phyloP scores from a whole-genome alignment of 1,140 invertebrate genomes.

The Trichonephila clavata region DNA sequence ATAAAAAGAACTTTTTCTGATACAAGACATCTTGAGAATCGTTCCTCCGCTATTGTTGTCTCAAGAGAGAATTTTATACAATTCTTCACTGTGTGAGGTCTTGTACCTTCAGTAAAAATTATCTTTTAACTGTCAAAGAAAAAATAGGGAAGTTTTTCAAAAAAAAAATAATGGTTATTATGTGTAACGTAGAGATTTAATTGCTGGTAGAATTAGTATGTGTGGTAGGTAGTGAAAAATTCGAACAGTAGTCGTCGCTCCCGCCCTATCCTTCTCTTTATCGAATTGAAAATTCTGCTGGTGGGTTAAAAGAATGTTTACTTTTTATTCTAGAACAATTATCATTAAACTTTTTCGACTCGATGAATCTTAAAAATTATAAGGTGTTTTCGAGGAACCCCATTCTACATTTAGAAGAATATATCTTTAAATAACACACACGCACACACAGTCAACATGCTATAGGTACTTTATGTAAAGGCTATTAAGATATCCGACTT shows the following conservation, averaged over 20 bases:
- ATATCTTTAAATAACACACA: too few relatives aligned
- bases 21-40: background rate
- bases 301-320: background rate
- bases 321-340: background rate
- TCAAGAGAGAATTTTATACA: background rate
- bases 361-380: too few relatives aligned
- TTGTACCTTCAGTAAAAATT: background rate
- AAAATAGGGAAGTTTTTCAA: background rate
- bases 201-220: background rate
- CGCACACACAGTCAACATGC: too few relatives aligned
- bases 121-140: background rate
- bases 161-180: background rate
- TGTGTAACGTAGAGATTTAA: conserved; percentile 6
- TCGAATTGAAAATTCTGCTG: background rate
- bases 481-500: too few relatives aligned
- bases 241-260: background rate
- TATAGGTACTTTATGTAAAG: too few relatives aligned
- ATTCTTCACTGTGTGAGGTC: background rate
- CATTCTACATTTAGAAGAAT: too few relatives aligned
- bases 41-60: background rate
- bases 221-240: conserved; percentile 26
- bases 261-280: background rate
- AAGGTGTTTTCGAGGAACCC: too few relatives aligned
- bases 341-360: too few relatives aligned
- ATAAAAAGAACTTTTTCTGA: conserved; percentile 19